Evolutionary conservation across 2,888 invertebrate genomes (phyloP), one percentile per base, ranked within the genome.

Genomic region (Drosophila colorata): DNA sequence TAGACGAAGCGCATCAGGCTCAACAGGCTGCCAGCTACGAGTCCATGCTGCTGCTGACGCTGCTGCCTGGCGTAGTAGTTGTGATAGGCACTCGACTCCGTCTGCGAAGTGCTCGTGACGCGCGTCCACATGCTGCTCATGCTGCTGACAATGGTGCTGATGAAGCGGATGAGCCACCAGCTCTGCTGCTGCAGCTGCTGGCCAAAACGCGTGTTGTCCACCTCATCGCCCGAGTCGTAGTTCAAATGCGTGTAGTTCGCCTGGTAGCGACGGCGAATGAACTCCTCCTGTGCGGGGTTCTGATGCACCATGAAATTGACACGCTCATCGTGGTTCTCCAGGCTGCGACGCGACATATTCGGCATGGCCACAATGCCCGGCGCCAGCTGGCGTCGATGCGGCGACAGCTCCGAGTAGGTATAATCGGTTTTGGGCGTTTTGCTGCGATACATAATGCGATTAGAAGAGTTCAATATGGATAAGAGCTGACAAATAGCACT

Each of bases 391-490:
- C 96, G 95, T 53, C 97, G 95, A 93, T 96, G 96, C 78, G 95
- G 95, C n/a, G 97, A 97, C 79, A 95, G 93, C 72, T 94, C 94
- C 2, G 97, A 97, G 92, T 98, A 98, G 8, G 97, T 97, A 93
- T 97, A 97, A 92, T 97, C 97, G 68, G 97, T 98, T 93, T 98
- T 98, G 5, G 97, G 97, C 91, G 95, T 96, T 92, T 95, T 95
- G 92, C 97, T 97, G 74, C 31, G 59, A 72, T 8, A 35, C 77
- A 74, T 41, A 28, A 48, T 1, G 7, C 8, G 18, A 46, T 61
- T 47, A 61, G 38, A 37, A 0, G 1, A 2, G 20, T 16, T 23
- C 14, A 13, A 2, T 14, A 2, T 4, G 28, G 2, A n/a, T 13
- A n/a, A 35, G 6, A 13, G n/a, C 18, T n/a, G 4, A n/a, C 3